Percentiles rank a stretch among this genome's conserved stretches.
Conservation (phyloP, 2,113 vertebrate genomes). For the Ahaetulla prasina region DNA sequence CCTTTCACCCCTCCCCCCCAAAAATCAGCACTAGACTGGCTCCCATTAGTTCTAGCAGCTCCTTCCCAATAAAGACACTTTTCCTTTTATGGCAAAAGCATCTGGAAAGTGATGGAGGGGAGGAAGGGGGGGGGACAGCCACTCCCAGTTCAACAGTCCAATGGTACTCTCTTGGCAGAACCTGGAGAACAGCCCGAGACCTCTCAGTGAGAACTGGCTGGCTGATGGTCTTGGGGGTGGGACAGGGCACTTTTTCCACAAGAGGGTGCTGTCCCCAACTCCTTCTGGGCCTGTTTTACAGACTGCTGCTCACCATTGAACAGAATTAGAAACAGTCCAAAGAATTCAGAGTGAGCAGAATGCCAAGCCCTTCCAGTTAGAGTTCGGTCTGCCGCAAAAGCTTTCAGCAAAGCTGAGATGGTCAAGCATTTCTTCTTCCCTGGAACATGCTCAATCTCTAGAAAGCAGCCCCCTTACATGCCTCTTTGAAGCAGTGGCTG, state of each 20-base stretch:
- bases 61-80: not conserved
- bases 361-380: not conserved
- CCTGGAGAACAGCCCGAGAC: not conserved
- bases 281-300: not conserved
- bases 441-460: not conserved
- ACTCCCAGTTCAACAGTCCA: not conserved
- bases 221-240: not conserved
- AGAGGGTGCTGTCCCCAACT: not conserved
- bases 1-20: not conserved
- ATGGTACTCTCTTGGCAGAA: not conserved
- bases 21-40: not conserved
- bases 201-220: not conserved
- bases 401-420: not conserved
- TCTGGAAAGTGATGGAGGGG: not conserved
- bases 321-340: not conserved
- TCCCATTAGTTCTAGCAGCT: not conserved
- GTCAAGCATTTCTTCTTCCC: not conserved
- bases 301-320: not conserved
- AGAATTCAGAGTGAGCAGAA: not conserved
- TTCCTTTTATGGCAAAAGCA: constrained; percentile 28
- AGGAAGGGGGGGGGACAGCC: not conserved
- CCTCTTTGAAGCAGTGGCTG: not conserved
- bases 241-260: not conserved
- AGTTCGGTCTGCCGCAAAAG: not conserved
- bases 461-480: not conserved